phyloP scores from a whole-genome alignment of 2,888 invertebrate genomes.

The Diarsia mendica region DNA sequence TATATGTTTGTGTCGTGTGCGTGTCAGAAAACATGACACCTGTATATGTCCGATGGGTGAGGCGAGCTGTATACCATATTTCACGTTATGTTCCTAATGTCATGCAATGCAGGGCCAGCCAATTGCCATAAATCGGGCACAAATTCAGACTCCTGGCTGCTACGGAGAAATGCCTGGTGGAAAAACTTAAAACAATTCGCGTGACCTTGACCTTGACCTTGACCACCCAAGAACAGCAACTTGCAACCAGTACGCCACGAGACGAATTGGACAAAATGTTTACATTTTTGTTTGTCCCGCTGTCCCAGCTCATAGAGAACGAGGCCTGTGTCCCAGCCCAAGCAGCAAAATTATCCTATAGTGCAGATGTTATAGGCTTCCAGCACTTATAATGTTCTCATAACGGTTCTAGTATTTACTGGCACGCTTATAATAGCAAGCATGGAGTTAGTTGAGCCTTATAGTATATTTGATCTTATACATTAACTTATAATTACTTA shows the following conservation, averaged over 20 bases:
- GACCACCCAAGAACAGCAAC: background rate
- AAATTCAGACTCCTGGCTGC: background rate
- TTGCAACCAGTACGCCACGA: background rate
- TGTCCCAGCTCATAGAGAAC: background rate
- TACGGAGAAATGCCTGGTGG: background rate
- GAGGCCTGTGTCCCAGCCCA: too few species aligned
- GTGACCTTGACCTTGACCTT: too few species aligned
- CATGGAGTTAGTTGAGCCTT: too few species aligned
- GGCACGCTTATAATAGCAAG: too few species aligned
- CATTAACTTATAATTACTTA: too few species aligned
- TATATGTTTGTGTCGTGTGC: background rate
- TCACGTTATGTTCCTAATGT: background rate
- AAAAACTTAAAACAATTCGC: background rate
- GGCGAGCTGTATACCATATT: background rate
- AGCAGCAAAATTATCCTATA: too few species aligned
- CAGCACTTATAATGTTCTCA: too few species aligned
- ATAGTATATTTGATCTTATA: too few species aligned
- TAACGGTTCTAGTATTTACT: too few species aligned
- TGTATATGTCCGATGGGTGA: background rate
- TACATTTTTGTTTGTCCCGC: background rate
- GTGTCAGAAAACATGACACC: background rate
- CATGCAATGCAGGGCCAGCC: background rate
- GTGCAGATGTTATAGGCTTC: too few species aligned
- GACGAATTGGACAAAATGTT: background rate
- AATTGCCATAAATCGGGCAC: background rate